Percentiles rank a stretch among this genome's conserved stretches.
Conservation (phyloP, 2,113 vertebrate species). For the Meles meles region DNA sequence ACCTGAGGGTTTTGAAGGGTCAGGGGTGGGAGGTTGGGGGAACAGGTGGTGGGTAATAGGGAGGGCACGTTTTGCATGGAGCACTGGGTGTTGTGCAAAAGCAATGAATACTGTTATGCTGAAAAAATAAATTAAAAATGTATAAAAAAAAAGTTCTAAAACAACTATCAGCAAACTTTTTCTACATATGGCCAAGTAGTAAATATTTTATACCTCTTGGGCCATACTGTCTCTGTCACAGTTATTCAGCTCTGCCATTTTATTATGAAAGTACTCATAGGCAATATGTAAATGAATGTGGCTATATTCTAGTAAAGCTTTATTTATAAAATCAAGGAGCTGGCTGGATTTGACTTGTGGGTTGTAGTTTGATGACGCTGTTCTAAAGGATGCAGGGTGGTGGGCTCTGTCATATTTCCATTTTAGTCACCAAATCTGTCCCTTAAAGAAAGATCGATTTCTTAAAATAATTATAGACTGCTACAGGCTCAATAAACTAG, state of each 20-base stretch:
- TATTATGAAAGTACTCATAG: background rate
- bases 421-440: background rate
- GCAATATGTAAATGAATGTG: background rate
- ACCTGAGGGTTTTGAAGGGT: no score
- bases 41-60: no score
- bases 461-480: background rate
- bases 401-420: background rate
- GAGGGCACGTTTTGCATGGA: no score
- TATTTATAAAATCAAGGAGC: background rate
- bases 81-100: no score
- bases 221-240: background rate
- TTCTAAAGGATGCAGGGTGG: background rate
- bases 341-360: background rate
- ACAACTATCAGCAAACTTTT: background rate
- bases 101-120: no score
- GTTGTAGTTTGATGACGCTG: background rate
- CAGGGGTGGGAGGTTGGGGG: no score
- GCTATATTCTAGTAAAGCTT: background rate
- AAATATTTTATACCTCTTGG: background rate
- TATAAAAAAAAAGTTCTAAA: no score
- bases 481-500: background rate
- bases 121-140: no score
- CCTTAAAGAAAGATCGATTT: background rate
- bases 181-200: background rate
- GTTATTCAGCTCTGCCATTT: background rate